phyloP scores from a whole-genome alignment of 2,113 vertebrate genomes.

The Pogonocichla stellata region DNA sequence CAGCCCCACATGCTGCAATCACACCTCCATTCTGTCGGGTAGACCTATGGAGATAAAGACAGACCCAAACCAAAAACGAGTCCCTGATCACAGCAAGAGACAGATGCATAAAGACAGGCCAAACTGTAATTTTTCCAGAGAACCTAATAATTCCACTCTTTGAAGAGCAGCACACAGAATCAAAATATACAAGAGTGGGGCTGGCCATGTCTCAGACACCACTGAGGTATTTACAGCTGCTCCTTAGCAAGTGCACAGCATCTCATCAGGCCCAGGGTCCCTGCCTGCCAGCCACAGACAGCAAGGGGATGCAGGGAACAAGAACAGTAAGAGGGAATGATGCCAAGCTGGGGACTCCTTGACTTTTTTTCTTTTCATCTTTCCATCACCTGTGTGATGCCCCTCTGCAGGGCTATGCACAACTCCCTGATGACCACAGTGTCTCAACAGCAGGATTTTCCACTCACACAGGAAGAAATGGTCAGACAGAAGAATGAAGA shows the following conservation, averaged over 20 bases:
- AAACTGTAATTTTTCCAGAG: not conserved
- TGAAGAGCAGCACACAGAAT: not conserved
- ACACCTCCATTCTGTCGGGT: not conserved
- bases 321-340: not conserved
- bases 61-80: not conserved
- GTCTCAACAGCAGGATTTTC: not conserved
- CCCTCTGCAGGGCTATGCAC: not conserved
- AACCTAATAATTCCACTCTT: not conserved
- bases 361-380: not conserved
- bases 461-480: not conserved
- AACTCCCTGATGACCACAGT: not conserved
- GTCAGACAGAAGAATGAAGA: not conserved
- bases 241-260: not conserved
- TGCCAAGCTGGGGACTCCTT: not conserved
- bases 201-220: not conserved
- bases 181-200: not conserved
- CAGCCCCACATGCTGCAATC: not conserved
- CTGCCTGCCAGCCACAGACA: not conserved
- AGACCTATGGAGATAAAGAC: conserved; percentile 23
- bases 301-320: not conserved
- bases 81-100: not conserved
- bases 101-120: not conserved
- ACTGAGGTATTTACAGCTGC: not conserved
- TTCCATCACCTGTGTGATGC: not conserved
- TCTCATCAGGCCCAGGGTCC: not conserved